Evolutionary conservation across 2,797 vertebrate species (phyloP), one percentile per base, ranked within the genome.

Genomic region (Sebastes steindachneri): DNA sequence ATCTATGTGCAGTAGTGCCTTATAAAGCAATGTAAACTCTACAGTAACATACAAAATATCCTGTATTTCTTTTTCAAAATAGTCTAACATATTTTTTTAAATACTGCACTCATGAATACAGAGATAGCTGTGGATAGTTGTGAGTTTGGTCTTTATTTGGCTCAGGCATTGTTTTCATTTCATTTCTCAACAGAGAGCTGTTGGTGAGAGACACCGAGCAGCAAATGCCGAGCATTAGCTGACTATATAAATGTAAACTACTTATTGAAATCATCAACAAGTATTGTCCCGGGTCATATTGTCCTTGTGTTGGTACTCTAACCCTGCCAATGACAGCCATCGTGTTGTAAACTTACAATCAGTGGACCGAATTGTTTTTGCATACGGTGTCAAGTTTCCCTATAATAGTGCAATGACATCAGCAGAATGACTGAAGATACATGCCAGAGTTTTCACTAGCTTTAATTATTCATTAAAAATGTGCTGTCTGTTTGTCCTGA

Each of bases 381-480:
- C 69, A 41, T 35, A 57, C 17, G 54, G 70, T 86, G 83, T 89
- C 76, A 83, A 84, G 59, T 88, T 89, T 85, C 68, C 79, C 75
- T 31, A 19, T 48, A 73, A 78, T 51, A 83, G 72, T 69, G 69
- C 86, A 82, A 55, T 81, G 78, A 88, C 85, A 82, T 86, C 87
- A 86, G 85, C 88, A 82, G 86, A 92, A 86, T 29, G 71, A 71
- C 79, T 81, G 82, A 83, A 89, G 82, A 85, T 45, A 31, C 83
- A 77, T 10, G 62, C 79, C 88, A 90, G 54, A 89, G 79, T 88
- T 92, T 93, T 83, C 72, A 81, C 84, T 28, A 45, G 82, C 75
- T 87, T 90, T 90, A 93, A 95, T 93, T 93, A 91, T 86, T 93
- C 93, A 92, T 93, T 91, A 87, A 92, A 92, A 93, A 86, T 90